Percentiles rank a stretch among this genome's conserved stretches.
These are phyloP conservation scores for Megaleporinus macrocephalus DNA, from an alignment of 2,113 vertebrate species.

Conservation along the genomic window DNA sequence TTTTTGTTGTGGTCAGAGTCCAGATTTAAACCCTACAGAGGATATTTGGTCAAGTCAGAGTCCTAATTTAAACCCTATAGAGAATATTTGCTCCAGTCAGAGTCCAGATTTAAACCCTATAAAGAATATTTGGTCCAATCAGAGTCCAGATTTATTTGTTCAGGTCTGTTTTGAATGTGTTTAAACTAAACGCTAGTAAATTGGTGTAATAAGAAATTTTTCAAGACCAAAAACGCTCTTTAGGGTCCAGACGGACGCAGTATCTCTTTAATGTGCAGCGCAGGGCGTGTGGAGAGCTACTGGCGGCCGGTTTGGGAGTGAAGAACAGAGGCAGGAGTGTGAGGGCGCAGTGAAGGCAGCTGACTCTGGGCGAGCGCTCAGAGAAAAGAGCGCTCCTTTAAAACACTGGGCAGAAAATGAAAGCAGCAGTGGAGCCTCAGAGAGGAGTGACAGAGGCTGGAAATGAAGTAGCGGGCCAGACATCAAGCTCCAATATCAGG, in stretches of 20 bases:
- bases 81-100: too few species aligned
- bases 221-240: too few species aligned
- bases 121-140: too few species aligned
- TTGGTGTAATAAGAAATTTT: too few species aligned
- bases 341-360: conserved; percentile 14
- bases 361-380: neutral
- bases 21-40: too few species aligned
- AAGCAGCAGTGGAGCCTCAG: conserved; percentile 9
- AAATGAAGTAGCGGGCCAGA: conserved; percentile 13
- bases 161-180: too few species aligned
- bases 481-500: conserved; percentile 10
- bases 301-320: conserved; percentile 1
- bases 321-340: conserved; percentile 28
- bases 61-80: too few species aligned
- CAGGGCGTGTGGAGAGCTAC: conserved; percentile 20
- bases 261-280: neutral
- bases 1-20: too few species aligned
- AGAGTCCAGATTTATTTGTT: too few species aligned
- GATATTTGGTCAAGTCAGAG: too few species aligned
- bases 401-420: conserved; percentile 32
- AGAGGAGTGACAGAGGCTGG: conserved; percentile 15
- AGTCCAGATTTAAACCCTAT: too few species aligned
- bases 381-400: conserved; percentile 29
- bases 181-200: too few species aligned
- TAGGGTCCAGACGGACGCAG: neutral